phyloP scores from a whole-genome alignment of 2,888 invertebrate genomes.

The Acholoe squamosa region DNA sequence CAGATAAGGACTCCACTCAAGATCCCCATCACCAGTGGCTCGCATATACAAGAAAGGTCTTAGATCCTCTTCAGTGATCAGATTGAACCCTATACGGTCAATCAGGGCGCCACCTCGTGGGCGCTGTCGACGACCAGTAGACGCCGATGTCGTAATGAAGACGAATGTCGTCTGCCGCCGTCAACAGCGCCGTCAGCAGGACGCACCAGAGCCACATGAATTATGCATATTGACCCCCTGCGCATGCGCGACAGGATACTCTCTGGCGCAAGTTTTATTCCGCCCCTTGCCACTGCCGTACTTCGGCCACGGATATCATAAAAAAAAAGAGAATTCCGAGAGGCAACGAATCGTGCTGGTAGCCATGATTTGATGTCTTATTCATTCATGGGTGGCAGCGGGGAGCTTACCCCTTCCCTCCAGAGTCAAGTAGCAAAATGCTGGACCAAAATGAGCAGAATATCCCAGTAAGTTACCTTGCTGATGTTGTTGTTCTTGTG shows the following conservation, averaged over 20 bases:
- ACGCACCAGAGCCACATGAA: not conserved
- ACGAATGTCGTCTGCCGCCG: slow-evolving; percentile 13
- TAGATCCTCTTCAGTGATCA: slow-evolving; percentile 19
- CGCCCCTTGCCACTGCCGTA: not conserved
- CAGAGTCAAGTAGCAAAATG: not conserved
- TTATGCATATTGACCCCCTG: not conserved
- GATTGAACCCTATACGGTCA: not conserved
- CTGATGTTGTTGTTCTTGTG: no score
- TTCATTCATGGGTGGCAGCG: not conserved
- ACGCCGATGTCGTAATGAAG: slow-evolving; percentile 17
- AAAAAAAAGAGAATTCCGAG: slow-evolving; percentile 22
- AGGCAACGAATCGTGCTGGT: not conserved
- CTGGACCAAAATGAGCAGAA: not conserved
- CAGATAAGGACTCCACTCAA: no score
- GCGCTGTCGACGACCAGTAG: not conserved
- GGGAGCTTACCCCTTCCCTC: not conserved
- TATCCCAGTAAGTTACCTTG: not conserved
- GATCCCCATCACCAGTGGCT: no score
- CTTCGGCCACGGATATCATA: not conserved
- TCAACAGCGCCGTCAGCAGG: not conserved
- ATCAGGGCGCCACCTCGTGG: slow-evolving; percentile 17
- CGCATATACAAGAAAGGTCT: not conserved
- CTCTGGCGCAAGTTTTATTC: not conserved
- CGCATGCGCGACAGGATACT: not conserved
- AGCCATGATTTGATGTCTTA: slow-evolving; percentile 2